phyloP scores from a whole-genome alignment of 2,797 vertebrate species.

The Eutrigla gurnardus region DNA sequence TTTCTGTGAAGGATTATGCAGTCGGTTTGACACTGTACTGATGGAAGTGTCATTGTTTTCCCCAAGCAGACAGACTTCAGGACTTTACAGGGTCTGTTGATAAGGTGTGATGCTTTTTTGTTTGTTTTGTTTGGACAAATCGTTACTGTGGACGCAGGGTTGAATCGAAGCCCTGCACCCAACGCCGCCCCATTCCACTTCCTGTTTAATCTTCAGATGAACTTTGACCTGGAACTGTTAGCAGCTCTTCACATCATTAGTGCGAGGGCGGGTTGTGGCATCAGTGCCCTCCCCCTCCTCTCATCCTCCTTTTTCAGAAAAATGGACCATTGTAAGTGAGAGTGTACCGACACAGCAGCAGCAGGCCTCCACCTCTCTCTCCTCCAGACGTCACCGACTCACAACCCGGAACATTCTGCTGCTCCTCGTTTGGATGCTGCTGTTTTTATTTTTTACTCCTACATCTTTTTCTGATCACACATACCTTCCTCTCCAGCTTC shows the following conservation, averaged over 20 bases:
- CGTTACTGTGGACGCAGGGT: constrained; percentile 62
- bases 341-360: constrained; percentile 35
- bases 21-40: constrained; percentile 47
- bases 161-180: constrained; percentile 49
- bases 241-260: constrained; percentile 16
- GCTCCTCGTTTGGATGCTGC: constrained; percentile 63
- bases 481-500: constrained; percentile 1
- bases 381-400: constrained; percentile 4
- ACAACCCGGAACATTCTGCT: constrained; percentile 49
- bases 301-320: constrained; percentile 37
- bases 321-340: constrained; percentile 35
- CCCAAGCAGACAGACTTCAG: constrained; percentile 47
- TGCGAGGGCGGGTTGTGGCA: constrained; percentile 14
- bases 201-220: constrained; percentile 57
- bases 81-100: constrained; percentile 66
- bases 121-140: constrained; percentile 28
- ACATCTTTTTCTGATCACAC: constrained; percentile 19
- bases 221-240: constrained; percentile 62
- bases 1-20: constrained; percentile 38
- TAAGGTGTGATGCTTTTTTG: neutral
- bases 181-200: constrained; percentile 11
- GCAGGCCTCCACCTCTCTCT: constrained; percentile 30
- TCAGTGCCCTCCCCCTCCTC: constrained; percentile 8
- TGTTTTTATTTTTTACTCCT: constrained; percentile 11
- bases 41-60: constrained; percentile 36